Percentiles rank a stretch among this genome's conserved stretches.
Evolutionary conservation across 1,140 invertebrate species (phyloP).

Genomic region (Grapholita molesta): DNA sequence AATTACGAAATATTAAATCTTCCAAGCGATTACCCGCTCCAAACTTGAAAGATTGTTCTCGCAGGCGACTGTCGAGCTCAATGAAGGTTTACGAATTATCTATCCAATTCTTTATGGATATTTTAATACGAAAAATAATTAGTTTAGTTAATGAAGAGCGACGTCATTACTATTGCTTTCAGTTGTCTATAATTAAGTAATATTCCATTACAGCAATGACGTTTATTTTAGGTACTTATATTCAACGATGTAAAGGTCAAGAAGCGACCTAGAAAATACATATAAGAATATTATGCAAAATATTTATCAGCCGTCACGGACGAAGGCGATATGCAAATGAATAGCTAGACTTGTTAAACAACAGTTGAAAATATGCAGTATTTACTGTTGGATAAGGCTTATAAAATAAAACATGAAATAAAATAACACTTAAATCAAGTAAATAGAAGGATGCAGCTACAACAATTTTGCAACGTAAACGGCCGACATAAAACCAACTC

Average conservation of each 20-base stretch:
- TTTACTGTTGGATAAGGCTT: neutral
- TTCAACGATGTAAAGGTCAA: neutral
- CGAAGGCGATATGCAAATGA: neutral
- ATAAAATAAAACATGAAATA: neutral
- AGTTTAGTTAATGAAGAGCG: neutral
- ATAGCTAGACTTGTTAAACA: neutral
- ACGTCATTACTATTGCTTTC: neutral
- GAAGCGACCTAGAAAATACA: neutral
- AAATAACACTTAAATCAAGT: neutral
- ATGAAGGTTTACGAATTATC: conserved; percentile 35
- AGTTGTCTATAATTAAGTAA: neutral
- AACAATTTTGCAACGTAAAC: conserved; percentile 18
- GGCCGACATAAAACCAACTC: conserved; percentile 13
- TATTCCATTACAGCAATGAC: neutral
- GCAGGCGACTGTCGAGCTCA: conserved; percentile 22
- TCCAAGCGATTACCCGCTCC: conserved; percentile 35
- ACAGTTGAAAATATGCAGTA: neutral
- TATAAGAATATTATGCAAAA: neutral
- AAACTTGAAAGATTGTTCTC: conserved; percentile 35
- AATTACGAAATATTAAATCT: conserved; percentile 37
- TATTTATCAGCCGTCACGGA: neutral
- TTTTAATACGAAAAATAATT: neutral
- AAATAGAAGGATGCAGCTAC: neutral
- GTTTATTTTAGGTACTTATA: neutral
- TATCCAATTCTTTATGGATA: conserved; percentile 26